Conservation (phyloP, 2,797 vertebrate species). For the Sebastes vulpes region DNA sequence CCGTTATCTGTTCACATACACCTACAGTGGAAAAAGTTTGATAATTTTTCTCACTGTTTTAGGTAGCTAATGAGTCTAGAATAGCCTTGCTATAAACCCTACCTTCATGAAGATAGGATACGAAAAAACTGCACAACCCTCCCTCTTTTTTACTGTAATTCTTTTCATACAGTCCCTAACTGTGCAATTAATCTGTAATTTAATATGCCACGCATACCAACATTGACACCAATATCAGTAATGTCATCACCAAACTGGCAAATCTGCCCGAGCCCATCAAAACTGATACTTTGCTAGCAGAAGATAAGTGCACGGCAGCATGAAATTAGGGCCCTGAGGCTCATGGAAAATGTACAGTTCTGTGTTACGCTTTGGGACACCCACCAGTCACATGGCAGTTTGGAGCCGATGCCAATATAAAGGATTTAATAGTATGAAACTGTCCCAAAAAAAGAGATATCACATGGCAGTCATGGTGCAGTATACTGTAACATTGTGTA, state of each 20-base stretch:
- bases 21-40: neutral
- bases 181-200: neutral
- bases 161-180: neutral
- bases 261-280: slow-evolving; percentile 24
- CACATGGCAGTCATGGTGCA: slow-evolving; percentile 40
- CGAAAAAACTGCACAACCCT: neutral
- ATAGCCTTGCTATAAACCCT: neutral
- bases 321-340: slow-evolving; percentile 42
- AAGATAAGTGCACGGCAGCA: slow-evolving; percentile 24
- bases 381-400: slow-evolving; percentile 55
- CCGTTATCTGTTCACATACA: neutral
- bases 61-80: neutral
- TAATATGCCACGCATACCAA: neutral
- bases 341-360: slow-evolving; percentile 53
- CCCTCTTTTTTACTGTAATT: neutral
- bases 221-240: slow-evolving; percentile 1
- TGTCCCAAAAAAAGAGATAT: slow-evolving; percentile 29
- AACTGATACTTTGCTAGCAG: slow-evolving; percentile 35
- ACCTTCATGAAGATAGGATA: neutral
- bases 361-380: slow-evolving; percentile 46
- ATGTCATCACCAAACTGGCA: slow-evolving; percentile 7
- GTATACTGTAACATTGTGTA: slow-evolving; percentile 15
- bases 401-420: slow-evolving; percentile 15
- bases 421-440: slow-evolving; percentile 45
- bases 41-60: neutral